Conservation (phyloP, 2,113 vertebrate species). For the Crotalus tigris region DNA sequence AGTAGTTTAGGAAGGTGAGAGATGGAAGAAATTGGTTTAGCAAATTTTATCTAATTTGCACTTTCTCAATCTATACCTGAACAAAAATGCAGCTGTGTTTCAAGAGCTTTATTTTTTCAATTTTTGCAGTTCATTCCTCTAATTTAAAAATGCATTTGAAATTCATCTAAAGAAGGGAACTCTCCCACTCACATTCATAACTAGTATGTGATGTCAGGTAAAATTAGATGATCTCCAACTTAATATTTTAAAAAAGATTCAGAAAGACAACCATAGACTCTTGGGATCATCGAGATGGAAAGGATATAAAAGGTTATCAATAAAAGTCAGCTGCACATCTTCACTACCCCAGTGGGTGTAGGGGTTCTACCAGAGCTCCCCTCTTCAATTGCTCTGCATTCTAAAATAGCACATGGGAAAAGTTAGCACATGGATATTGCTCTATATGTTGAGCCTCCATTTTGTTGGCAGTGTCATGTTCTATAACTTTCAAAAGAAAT, state of each 20-base stretch:
- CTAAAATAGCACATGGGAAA: neutral
- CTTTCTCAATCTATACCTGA: neutral
- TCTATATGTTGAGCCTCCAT: neutral
- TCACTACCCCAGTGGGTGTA: neutral
- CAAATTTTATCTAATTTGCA: neutral
- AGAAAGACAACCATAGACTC: neutral
- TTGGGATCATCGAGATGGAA: neutral
- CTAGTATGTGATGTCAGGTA: neutral
- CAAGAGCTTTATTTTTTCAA: neutral
- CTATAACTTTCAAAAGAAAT: slow-evolving; percentile 25
- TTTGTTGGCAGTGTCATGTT: neutral
- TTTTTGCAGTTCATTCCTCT: neutral
- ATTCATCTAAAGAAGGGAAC: neutral
- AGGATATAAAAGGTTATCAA: neutral
- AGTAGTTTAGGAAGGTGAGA: neutral
- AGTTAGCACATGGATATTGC: neutral
- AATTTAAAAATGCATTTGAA: neutral
- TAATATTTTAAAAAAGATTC: neutral
- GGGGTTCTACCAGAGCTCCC: neutral
- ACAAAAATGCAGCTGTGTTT: neutral
- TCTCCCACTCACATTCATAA: neutral
- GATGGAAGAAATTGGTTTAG: neutral
- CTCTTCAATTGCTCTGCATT: neutral
- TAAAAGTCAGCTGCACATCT: neutral
- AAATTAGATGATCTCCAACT: neutral